phyloP scores from a whole-genome alignment of 2,113 vertebrate genomes.

The Rhegmatorhina hoffmannsi region DNA sequence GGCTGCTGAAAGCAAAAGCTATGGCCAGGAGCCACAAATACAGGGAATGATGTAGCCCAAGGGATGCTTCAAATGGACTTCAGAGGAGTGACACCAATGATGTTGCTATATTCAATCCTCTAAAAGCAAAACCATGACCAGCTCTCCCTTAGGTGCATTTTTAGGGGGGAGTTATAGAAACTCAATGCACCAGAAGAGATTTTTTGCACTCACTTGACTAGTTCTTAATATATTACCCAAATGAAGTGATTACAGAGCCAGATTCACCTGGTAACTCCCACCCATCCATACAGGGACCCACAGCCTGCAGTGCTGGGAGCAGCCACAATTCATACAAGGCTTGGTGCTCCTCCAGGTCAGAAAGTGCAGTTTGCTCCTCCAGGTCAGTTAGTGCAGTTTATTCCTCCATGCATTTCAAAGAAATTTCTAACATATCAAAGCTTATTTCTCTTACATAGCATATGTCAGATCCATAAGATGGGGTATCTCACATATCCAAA shows the following conservation, averaged over 20 bases:
- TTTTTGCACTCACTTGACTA: not conserved
- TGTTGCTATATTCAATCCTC: constrained; percentile 36
- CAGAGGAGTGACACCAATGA: constrained; percentile 6
- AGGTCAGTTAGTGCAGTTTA: not conserved
- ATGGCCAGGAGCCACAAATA: constrained; percentile 2
- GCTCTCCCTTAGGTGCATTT: not conserved
- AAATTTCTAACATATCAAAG: not conserved
- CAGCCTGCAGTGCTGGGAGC: not conserved
- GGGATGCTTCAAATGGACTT: constrained; percentile 2
- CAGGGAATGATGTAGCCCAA: not conserved
- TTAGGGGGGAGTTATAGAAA: not conserved
- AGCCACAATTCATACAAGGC: rapidly evolving
- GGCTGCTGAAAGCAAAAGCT: constrained; percentile 22
- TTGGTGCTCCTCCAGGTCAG: not conserved
- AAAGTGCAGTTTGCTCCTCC: not conserved
- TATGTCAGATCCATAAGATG: rapidly evolving
- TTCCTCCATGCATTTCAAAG: not conserved
- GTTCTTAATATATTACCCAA: not conserved
- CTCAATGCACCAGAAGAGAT: not conserved
- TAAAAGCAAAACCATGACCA: constrained; percentile 33
- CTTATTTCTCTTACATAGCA: not conserved
- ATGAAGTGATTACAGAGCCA: not conserved
- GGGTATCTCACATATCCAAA: rapidly evolving
- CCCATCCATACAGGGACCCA: not conserved
- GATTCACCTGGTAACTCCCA: not conserved